phyloP scores from a whole-genome alignment of 1,140 invertebrate genomes.

The Scaptomyza pallida region DNA sequence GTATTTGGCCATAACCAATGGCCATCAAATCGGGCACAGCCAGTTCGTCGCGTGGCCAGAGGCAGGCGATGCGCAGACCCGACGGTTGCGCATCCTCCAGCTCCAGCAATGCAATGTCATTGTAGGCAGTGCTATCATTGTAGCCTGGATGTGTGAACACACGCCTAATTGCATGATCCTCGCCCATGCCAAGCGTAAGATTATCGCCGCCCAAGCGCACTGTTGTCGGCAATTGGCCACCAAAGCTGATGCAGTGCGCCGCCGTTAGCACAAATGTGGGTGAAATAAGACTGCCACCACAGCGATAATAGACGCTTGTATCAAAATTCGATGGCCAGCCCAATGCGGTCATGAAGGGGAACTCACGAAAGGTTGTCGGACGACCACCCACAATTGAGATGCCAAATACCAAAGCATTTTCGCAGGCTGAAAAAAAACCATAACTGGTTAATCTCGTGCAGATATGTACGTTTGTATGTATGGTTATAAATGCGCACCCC shows the following conservation, averaged over 20 bases:
- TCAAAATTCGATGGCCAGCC: conserved; percentile 73
- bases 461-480: too few species aligned
- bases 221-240: conserved; percentile 54
- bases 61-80: conserved; percentile 36
- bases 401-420: conserved; percentile 25
- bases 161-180: conserved; percentile 50
- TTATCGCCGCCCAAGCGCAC: conserved; percentile 75
- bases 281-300: conserved; percentile 79
- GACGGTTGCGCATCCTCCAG: conserved; percentile 39
- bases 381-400: conserved; percentile 81
- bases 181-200: conserved; percentile 47
- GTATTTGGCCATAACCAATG: conserved; percentile 74
- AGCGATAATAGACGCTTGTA: conserved; percentile 60
- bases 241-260: conserved; percentile 77
- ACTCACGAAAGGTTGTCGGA: conserved; percentile 80
- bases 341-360: conserved; percentile 85
- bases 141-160: conserved; percentile 66
- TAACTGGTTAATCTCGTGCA: background rate
- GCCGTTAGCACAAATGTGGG: conserved; percentile 78
- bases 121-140: conserved; percentile 45
- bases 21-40: conserved; percentile 49
- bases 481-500: conserved; percentile 32
- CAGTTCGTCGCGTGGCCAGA: conserved; percentile 39
- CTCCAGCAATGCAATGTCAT: conserved; percentile 78
- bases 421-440: conserved; percentile 40